A percentile compares a stretch with the other conserved stretches of the same genome.
These are phyloP conservation scores for Meloe dianella DNA, from an alignment of 2,888 invertebrate species.

Conservation along the genomic window DNA sequence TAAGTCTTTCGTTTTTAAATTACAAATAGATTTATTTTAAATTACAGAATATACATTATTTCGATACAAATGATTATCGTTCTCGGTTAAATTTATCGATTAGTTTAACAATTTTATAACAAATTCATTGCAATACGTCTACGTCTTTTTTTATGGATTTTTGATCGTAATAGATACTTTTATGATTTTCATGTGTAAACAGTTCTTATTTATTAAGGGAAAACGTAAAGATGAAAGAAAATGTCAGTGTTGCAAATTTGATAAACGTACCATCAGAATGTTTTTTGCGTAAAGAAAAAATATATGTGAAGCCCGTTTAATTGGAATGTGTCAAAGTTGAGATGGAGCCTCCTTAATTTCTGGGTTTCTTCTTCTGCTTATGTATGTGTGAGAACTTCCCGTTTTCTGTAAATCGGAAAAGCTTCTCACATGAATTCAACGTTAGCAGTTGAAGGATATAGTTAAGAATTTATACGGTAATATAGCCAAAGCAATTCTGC, in stretches of 20 bases:
- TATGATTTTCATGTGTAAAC: not conserved
- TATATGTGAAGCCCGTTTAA: conserved; percentile 25
- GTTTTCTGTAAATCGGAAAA: conserved; percentile 23
- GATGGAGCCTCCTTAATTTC: conserved; percentile 21
- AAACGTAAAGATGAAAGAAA: not conserved
- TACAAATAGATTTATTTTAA: not conserved
- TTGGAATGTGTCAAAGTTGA: conserved; percentile 34
- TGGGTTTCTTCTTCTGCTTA: not conserved
- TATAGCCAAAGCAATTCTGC: conserved; percentile 27
- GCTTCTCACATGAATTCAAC: conserved; percentile 29
- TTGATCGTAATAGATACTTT: not conserved
- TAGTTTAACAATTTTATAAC: not conserved
- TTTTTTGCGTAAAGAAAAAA: conserved; percentile 17
- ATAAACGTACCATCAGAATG: conserved; percentile 19
- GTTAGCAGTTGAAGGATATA: conserved; percentile 27
- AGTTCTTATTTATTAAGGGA: not conserved
- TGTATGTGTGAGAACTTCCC: conserved; percentile 11
- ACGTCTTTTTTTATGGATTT: not conserved
- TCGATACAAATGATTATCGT: not conserved
- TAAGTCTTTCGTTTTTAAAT: not conserved
- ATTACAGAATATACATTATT: not conserved
- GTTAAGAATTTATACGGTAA: conserved; percentile 32
- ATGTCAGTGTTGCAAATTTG: conserved; percentile 21
- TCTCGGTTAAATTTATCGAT: not conserved
- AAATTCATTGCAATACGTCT: not conserved